Evolutionary conservation across 1,140 invertebrate genomes (phyloP), one percentile per base, ranked within the genome.

Genomic region (Trachymyrmex septentrionalis): DNA sequence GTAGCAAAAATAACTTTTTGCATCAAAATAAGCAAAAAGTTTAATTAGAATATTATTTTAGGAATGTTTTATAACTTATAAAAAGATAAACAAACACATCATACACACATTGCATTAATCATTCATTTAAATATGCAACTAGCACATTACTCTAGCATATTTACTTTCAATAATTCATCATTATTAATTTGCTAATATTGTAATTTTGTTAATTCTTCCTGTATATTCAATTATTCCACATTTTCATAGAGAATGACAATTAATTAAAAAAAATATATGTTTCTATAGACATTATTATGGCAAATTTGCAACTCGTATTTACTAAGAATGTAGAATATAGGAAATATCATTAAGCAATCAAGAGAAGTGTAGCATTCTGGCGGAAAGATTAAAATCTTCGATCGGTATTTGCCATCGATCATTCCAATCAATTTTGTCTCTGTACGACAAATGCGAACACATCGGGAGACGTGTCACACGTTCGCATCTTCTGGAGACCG

Each of bases 401-500:
- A 91, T 78, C 5, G 95, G 95, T 71, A 95, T 91, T 76, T 95
- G 92, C 91, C 89, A 92, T 77, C 92, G 91, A 4, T 86, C 92
- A 19, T 92, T 92, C 90, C 90, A 95, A 10, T 94, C 87, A 59
- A 90, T 89, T 59, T 90, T 92, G 7, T 85, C 90, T 76, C 86
- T 92, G 19, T 87, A 64, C 1, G 87, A 76, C 24, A 86, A 72
- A 19, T 90, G 88, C 16, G 92, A 85, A 87, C 97, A 97, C 84
- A 96, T 95, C n/a, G 96, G 96, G 30, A 97, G 91, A 92, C 95
- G 96, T 27, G 94, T 93, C 0, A 94, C 93, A 69, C 95, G 95
- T 94, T 98, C 97, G 90, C 98, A 98, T 91, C 97, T 96, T 93
- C 97, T 96, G 84, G 97, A 98, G 1, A 97, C 96, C 55, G 97